Evolutionary conservation across 2,888 invertebrate species (phyloP), one percentile per base, ranked within the genome.

Genomic region (Rotaria socialis): DNA sequence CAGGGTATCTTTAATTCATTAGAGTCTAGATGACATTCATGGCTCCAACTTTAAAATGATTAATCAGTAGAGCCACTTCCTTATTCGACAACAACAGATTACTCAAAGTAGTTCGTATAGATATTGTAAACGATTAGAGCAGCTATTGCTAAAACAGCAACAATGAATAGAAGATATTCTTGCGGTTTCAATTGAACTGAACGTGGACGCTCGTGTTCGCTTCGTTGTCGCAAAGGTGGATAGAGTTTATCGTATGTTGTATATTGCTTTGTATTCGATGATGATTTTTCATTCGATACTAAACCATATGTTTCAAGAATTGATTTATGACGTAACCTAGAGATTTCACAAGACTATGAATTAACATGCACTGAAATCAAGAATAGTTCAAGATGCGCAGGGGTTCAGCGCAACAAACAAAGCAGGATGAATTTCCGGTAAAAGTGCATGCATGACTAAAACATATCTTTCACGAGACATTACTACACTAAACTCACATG

Each of bases 301-400:
- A 67, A 67, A 35, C 67, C 67, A 67, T 67, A 67, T 35, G 67
- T 67, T 67, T 35, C 67, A 35, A 67, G 35, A 67, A 67, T 67
- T 2, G 67, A 67, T 27, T 67, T 67, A 67, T 67, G 67, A 11
- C 35, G 67, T 67, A 67, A 67, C 67, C 67, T 67, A 27, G 27
- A 67, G 14, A 67, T 27, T 67, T n/a, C 14, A 35, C 5, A 67
- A 67, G 52, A 14, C 52, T 52, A 52, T 16, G 14, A 50, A 2
- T 52, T 52, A 52, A 52, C 14, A 52, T 52, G 16, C 16, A 52
- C 52, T 52, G 3, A 52, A 52, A 52, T 16, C 3, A 16, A 14
- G 52, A 14, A 52, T 16, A 52, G 16, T 16, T 8, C 16, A 16
- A 11, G 16, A 16, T 11, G 16, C 14, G 4, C 14, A 10, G 14